phyloP scores from a whole-genome alignment of 2,888 invertebrate genomes.

The Harmothoe impar region DNA sequence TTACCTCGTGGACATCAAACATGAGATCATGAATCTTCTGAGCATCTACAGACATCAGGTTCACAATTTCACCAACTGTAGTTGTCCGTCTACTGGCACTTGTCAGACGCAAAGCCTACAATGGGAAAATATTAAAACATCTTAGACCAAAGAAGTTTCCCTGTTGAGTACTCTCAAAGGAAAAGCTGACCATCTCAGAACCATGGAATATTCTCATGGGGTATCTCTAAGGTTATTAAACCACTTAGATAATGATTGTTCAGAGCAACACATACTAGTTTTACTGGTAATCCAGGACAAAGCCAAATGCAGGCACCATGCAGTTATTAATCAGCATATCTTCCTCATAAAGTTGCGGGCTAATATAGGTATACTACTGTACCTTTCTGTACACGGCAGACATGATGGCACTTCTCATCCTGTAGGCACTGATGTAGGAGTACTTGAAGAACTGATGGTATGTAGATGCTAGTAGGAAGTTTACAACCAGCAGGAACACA shows the following conservation, averaged over 20 bases:
- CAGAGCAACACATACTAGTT: no score
- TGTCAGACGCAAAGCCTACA: slow-evolving; percentile 12
- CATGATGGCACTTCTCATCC: neutral
- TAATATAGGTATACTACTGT: no score
- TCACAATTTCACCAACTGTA: slow-evolving; percentile 37
- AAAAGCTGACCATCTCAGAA: no score
- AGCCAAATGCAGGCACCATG: no score
- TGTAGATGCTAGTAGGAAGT: neutral
- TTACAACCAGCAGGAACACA: neutral
- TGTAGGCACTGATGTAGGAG: slow-evolving; percentile 51
- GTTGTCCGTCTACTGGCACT: slow-evolving; percentile 23
- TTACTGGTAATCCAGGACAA: no score
- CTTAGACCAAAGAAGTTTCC: no score
- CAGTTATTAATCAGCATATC: no score
- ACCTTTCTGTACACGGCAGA: slow-evolving; percentile 54
- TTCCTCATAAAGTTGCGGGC: no score
- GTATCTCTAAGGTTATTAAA: no score
- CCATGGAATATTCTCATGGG: no score
- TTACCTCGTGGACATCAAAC: slow-evolving; percentile 51
- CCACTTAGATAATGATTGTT: no score
- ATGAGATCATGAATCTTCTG: slow-evolving; percentile 37
- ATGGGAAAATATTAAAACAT: neutral
- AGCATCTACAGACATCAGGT: slow-evolving; percentile 54
- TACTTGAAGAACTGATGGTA: slow-evolving; percentile 58
- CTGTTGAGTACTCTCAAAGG: no score